phyloP scores from a whole-genome alignment of 1,140 invertebrate genomes.

The Proctacanthus coquilletti region DNA sequence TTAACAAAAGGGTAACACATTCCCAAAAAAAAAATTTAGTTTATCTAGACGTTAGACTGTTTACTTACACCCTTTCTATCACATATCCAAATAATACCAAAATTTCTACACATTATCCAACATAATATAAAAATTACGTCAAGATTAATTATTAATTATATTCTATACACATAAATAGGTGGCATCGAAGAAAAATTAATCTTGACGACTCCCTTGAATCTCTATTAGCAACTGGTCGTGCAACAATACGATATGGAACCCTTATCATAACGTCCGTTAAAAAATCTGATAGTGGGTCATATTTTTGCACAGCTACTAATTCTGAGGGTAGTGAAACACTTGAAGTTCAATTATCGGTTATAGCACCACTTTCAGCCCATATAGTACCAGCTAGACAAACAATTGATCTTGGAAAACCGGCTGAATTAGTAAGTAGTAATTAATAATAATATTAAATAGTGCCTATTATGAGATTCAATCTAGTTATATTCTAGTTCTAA shows the following conservation, averaged over 20 bases:
- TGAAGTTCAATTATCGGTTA: constrained; percentile 35
- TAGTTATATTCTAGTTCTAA: constrained; percentile 1
- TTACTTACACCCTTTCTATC: no score
- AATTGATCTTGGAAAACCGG: constrained; percentile 36
- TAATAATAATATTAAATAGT: background rate
- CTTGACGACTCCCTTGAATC: constrained; percentile 35
- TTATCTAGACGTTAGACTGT: no score
- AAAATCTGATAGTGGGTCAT: constrained; percentile 34
- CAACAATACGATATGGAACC: constrained; percentile 34
- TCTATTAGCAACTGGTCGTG: constrained; percentile 28
- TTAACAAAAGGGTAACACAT: no score
- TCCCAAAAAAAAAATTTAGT: no score
- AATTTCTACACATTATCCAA: no score
- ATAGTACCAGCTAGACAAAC: constrained; percentile 36
- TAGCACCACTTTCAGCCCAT: constrained; percentile 33
- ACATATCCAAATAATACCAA: no score
- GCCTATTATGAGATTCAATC: background rate
- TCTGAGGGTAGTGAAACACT: constrained; percentile 36
- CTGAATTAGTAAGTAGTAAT: constrained; percentile 37
- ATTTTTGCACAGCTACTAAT: constrained; percentile 38
- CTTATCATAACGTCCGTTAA: constrained; percentile 36
- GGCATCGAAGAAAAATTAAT: constrained; percentile 33
- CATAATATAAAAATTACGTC: no score
- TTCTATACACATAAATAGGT: no score
- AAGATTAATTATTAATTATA: no score